Percentiles rank a stretch among this genome's conserved stretches.
Evolutionary conservation across 2,113 vertebrate species (phyloP).

Genomic region (Macrotis lagotis): DNA sequence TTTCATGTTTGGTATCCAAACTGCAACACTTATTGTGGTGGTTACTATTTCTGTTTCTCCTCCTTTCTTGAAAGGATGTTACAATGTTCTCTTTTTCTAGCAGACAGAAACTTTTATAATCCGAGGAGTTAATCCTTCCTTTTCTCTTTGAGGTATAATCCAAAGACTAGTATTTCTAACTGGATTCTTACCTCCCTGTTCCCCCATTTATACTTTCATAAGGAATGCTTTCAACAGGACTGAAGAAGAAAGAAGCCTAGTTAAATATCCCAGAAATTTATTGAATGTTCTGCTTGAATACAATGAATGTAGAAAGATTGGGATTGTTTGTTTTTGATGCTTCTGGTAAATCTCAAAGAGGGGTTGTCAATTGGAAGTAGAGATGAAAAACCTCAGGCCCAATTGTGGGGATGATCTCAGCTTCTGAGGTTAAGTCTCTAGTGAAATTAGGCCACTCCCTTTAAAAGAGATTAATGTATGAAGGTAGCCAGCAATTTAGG

Average conservation of each 20-base stretch:
- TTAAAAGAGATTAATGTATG: constrained; percentile 64
- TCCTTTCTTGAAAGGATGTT: constrained; percentile 38
- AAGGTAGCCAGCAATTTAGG: constrained; percentile 67
- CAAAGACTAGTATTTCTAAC: constrained; percentile 25
- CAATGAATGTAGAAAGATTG: constrained; percentile 78
- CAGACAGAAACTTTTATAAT: background rate
- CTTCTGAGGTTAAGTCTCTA: constrained; percentile 65
- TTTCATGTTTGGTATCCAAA: background rate
- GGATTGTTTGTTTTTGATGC: constrained; percentile 62
- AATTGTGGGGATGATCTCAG: constrained; percentile 57
- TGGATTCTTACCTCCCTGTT: background rate
- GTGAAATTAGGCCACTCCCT: constrained; percentile 69
- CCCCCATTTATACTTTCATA: constrained; percentile 18
- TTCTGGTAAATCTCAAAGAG: constrained; percentile 70
- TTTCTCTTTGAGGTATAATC: background rate
- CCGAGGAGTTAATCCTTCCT: background rate
- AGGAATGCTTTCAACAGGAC: constrained; percentile 58
- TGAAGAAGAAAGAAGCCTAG: constrained; percentile 75
- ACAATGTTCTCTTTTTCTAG: background rate
- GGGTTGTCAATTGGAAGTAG: constrained; percentile 63
- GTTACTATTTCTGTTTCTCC: constrained; percentile 21
- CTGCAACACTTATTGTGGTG: constrained; percentile 22
- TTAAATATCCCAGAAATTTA: constrained; percentile 86
- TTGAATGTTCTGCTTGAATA: constrained; percentile 81
- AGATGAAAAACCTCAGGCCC: constrained; percentile 67